Evolutionary conservation across 23 tunicate genomes (phyloP).

Genomic region (Diplosoma virens): DNA sequence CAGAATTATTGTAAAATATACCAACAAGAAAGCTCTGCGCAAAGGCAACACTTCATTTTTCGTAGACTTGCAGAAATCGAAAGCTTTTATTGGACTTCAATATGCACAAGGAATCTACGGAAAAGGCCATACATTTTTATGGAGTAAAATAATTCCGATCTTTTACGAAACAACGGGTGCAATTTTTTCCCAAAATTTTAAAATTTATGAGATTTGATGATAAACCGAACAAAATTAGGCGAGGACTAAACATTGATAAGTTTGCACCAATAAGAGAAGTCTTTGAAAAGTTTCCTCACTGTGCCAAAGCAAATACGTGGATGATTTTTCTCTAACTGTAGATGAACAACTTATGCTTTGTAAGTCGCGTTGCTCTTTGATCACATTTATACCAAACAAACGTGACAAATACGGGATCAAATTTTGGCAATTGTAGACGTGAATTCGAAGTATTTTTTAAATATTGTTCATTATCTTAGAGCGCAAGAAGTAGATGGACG

Average conservation of each 20-base stretch:
- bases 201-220: conserved; percentile 16
- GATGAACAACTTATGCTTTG: conserved; percentile 14
- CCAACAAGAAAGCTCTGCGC: conserved; percentile 13
- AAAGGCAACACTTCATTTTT: neutral
- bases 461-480: neutral
- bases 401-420: neutral
- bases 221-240: conserved; percentile 5
- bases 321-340: conserved; percentile 8
- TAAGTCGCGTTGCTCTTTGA: conserved; percentile 7
- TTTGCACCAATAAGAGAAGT: conserved; percentile 12
- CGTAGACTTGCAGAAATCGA: neutral
- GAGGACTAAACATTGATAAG: neutral
- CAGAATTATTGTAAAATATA: neutral
- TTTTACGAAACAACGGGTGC: neutral
- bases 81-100: conserved; percentile 1
- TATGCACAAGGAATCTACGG: conserved; percentile 12
- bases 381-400: conserved; percentile 3
- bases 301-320: conserved; percentile 6
- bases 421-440: conserved; percentile 12
- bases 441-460: neutral
- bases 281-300: conserved; percentile 1
- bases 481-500: conserved; percentile 13
- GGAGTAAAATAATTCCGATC: neutral
- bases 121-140: conserved; percentile 5
- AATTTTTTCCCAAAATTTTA: neutral